Evolutionary conservation across 1,140 invertebrate species (phyloP).

Genomic region (Musca vetustissima): DNA sequence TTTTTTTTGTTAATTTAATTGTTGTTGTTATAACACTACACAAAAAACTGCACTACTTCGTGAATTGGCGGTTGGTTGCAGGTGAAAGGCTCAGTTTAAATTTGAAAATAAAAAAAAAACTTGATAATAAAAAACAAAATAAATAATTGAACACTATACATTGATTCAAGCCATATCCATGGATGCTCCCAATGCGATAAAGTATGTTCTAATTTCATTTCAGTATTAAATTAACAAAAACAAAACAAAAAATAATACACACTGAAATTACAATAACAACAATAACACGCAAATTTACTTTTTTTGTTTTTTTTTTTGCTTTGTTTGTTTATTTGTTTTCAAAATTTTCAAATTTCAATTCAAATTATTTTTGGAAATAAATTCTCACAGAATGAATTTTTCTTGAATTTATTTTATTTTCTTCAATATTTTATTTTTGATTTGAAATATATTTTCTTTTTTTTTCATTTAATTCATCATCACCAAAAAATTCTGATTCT

Average conservation of each 20-base stretch:
- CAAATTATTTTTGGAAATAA: no score
- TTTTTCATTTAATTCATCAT: background rate
- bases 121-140: background rate
- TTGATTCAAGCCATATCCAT: slow-evolving; percentile 54
- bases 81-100: no score
- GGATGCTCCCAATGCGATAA: slow-evolving; percentile 54
- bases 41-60: no score
- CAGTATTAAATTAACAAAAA: slow-evolving; percentile 31
- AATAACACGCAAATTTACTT: background rate
- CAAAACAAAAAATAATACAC: background rate
- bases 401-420: background rate
- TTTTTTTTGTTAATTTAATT: no score
- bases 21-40: no score
- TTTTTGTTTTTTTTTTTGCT: background rate
- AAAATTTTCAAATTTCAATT: no score
- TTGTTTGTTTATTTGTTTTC: background rate
- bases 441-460: background rate
- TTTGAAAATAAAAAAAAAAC: no score
- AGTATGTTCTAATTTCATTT: slow-evolving; percentile 55
- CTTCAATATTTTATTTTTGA: background rate
- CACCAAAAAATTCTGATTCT: background rate
- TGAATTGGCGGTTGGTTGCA: no score
- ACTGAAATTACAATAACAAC: background rate
- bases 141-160: slow-evolving; percentile 34
- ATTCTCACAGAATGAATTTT: no score